These are phyloP conservation scores for Heterodera filipjevi DNA, from an alignment of 2,888 invertebrate genomes.

Conservation along the genomic window DNA sequence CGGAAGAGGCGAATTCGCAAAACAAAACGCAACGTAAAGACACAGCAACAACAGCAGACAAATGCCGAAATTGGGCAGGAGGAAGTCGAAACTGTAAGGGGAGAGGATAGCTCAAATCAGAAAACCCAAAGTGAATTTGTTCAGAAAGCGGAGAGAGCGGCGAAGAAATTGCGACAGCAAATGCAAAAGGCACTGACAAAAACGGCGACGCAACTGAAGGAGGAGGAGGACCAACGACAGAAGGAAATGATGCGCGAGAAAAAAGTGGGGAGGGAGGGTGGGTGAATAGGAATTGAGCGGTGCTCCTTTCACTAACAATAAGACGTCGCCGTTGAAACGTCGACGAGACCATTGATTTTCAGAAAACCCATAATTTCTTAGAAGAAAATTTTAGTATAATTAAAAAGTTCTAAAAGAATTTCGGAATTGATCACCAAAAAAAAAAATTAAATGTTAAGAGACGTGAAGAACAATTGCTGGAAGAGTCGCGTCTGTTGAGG, in stretches of 20 bases:
- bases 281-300: background rate
- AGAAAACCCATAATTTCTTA: too few species aligned
- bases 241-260: slow-evolving; percentile 34
- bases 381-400: too few species aligned
- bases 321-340: too few species aligned
- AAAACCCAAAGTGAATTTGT: slow-evolving; percentile 10
- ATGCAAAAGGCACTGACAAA: slow-evolving; percentile 55
- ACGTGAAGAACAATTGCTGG: slow-evolving; percentile 35
- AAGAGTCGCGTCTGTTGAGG: slow-evolving; percentile 31
- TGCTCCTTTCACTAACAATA: background rate
- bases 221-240: slow-evolving; percentile 50
- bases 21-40: slow-evolving; percentile 48
- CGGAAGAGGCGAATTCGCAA: slow-evolving; percentile 54
- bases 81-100: slow-evolving; percentile 32
- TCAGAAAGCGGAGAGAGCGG: slow-evolving; percentile 41
- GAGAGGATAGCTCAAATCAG: background rate
- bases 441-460: slow-evolving; percentile 22
- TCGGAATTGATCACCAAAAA: too few species aligned
- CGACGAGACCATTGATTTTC: too few species aligned
- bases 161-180: slow-evolving; percentile 47
- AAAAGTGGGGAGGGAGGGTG: slow-evolving; percentile 16
- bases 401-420: background rate
- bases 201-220: slow-evolving; percentile 50
- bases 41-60: slow-evolving; percentile 12
- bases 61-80: slow-evolving; percentile 40